phyloP scores from a whole-genome alignment of 2,797 vertebrate genomes.

The Furcifer pardalis region DNA sequence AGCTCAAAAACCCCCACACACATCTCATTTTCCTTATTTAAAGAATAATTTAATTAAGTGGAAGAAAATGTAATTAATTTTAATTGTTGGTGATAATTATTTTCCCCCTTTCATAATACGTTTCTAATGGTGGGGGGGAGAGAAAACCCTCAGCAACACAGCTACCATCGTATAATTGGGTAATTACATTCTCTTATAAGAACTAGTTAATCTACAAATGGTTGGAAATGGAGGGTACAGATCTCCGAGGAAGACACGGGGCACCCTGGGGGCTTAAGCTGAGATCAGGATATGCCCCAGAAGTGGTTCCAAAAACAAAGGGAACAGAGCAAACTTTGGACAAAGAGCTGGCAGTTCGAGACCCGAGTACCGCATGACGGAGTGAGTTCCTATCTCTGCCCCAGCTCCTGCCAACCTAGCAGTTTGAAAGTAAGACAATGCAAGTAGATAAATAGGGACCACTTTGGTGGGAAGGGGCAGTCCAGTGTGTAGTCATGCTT shows the following conservation, averaged over 20 bases:
- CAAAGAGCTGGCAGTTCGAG: not conserved
- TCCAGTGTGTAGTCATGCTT: no score
- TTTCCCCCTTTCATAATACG: constrained; percentile 59
- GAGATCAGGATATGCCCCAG: not conserved
- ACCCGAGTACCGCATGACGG: no score
- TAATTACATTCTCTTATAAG: constrained; percentile 66
- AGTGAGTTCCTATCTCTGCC: no score
- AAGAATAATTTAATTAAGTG: constrained; percentile 78
- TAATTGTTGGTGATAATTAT: constrained; percentile 77
- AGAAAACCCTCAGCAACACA: constrained; percentile 63
- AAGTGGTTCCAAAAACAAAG: not conserved
- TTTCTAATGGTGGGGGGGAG: not conserved
- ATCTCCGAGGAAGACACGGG: not conserved
- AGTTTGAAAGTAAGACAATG: no score
- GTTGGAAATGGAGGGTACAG: constrained; percentile 7
- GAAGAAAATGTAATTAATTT: constrained; percentile 79
- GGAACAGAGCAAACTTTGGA: not conserved
- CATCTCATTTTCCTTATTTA: constrained; percentile 44
- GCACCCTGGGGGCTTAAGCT: accelerated
- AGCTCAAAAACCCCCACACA: constrained; percentile 48
- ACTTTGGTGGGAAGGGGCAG: no score
- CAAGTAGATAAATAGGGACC: no score
- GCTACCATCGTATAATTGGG: constrained; percentile 61
- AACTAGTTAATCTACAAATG: constrained; percentile 55
- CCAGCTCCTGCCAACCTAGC: no score